Conservation (phyloP, 2,113 vertebrate genomes). For the Zapornia atra region DNA sequence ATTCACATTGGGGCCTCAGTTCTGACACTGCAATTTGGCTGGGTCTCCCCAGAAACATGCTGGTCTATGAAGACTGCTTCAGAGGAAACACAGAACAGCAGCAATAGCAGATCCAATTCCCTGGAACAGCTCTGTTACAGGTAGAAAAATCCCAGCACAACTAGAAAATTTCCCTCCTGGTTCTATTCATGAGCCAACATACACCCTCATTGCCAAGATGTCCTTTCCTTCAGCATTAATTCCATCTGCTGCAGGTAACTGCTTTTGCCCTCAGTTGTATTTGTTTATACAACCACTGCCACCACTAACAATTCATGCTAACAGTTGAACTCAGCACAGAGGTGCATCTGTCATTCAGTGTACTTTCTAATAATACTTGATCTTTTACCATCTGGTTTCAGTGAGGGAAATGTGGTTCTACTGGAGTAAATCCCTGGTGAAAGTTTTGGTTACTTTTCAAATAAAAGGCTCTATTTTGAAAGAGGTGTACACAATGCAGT, state of each 20-base stretch:
- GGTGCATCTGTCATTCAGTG: not conserved
- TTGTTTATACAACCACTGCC: not conserved
- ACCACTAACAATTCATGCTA: not conserved
- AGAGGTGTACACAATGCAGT: not conserved
- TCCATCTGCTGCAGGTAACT: not conserved
- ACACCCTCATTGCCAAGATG: not conserved
- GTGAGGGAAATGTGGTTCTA: not conserved
- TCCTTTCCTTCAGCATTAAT: not conserved
- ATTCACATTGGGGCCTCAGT: not conserved
- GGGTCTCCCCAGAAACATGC: not conserved
- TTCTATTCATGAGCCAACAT: not conserved
- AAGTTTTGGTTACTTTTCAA: not conserved
- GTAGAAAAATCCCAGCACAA: not conserved
- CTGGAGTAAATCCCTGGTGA: not conserved
- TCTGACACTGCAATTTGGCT: not conserved
- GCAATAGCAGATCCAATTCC: not conserved
- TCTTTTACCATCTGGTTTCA: not conserved
- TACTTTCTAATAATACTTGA: not conserved
- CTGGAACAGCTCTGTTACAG: not conserved
- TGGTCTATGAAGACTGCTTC: not conserved
- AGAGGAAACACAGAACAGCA: not conserved
- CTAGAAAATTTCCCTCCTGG: not conserved
- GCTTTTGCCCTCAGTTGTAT: not conserved
- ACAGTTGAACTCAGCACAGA: not conserved
- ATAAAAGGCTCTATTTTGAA: not conserved